Evolutionary conservation across 2,113 vertebrate genomes (phyloP), one percentile per base, ranked within the genome.

Genomic region (Taurulus bubalis): DNA sequence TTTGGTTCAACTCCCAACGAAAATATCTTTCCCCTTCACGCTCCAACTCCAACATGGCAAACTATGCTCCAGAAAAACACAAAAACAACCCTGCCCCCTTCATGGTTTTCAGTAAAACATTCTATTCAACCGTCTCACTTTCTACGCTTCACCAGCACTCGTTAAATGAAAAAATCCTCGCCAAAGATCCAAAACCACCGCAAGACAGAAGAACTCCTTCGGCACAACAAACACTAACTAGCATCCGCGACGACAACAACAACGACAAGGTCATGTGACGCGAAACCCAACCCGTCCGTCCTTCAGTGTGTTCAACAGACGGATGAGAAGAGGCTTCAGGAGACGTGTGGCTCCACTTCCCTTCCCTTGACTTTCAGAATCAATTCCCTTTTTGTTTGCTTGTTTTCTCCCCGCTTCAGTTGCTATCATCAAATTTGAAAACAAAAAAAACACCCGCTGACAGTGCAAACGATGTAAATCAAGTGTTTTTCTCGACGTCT

Each of bases 401-500:
- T 42, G 11, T 14, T 42, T 45, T 62, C 76, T 1, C 18, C 18
- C 76, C 45, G 16, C 5, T 47, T 18, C 16, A 47, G 16, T 8
- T 49, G 47, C 18, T 22, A 8, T 47, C 0, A 47, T 47, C 45
- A 8, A 7, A 22, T 49, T 8, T 49, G 18, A 40, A 40, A 40
- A 40, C 8, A 10, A 10, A 9, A 40, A 10, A 1, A 34, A 34
- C 30, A 40, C 2, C 6, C 38, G 11, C 40, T 2, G 11, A 67
- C 77, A 84, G 86, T 87, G 85, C 86, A 86, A 65, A 71, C 12
- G 77, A 80, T 40, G 32, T 68, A 58, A 72, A 63, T 86, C 88
- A 83, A 85, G 77, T 85, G 26, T 82, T 58, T n/a, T n/a, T n/a
- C n/a, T n/a, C n/a, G 30, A 84, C n/a, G 7, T 68, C 76, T 65